phyloP scores from a whole-genome alignment of 1,140 invertebrate species.

The Conus betulinus region DNA sequence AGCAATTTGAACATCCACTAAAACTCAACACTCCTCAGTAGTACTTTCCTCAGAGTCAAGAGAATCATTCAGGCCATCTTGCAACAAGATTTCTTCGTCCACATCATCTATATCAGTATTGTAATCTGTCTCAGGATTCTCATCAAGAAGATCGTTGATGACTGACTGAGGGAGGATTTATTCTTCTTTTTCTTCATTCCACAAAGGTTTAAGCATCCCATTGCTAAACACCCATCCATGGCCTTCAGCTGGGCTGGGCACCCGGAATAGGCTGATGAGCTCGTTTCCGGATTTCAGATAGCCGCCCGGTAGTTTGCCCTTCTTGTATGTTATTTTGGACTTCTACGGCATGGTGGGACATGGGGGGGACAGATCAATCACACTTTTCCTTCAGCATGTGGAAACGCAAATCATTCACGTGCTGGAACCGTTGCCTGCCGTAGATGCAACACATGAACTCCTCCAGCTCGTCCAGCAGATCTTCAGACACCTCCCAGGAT shows the following conservation, averaged over 20 bases:
- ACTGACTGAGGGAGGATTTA: constrained; percentile 1
- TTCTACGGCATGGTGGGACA: not conserved
- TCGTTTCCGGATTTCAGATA: not conserved
- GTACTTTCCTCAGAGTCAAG: too few relatives aligned
- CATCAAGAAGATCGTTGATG: too few relatives aligned
- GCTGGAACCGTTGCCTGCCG: not conserved
- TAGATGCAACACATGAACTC: constrained; percentile 25
- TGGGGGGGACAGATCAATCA: not conserved
- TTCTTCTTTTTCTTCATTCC: not conserved
- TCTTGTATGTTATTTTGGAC: not conserved
- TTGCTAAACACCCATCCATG: not conserved
- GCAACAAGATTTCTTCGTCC: too few relatives aligned
- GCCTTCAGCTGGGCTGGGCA: not conserved
- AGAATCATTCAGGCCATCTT: too few relatives aligned
- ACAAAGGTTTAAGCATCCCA: not conserved
- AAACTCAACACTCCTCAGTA: too few relatives aligned
- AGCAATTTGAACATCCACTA: too few relatives aligned
- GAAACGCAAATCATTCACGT: not conserved
- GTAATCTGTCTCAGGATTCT: too few relatives aligned
- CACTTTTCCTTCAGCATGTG: not conserved
- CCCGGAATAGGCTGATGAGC: not conserved
- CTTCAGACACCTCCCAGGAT: constrained; percentile 6
- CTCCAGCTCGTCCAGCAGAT: constrained; percentile 4
- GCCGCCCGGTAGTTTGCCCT: not conserved
- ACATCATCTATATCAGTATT: too few relatives aligned